Conservation (phyloP, 2,888 invertebrate genomes). For the Xestia ashworthii region DNA sequence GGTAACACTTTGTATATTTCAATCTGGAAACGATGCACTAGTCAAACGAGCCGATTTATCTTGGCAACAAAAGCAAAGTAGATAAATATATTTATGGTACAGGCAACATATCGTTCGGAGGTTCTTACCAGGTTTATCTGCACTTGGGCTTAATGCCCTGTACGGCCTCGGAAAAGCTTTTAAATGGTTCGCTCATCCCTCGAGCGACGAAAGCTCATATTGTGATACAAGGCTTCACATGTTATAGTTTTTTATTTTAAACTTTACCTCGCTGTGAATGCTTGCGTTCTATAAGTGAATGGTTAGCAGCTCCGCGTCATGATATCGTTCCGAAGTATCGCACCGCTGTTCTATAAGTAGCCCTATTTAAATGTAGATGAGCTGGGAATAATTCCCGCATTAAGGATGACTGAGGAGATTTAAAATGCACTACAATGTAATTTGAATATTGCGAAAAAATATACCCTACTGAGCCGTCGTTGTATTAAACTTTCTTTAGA, state of each 20-base stretch:
- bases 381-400: conserved; percentile 63
- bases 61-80: conserved; percentile 85
- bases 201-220: conserved; percentile 79
- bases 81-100: conserved; percentile 85
- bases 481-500: background rate
- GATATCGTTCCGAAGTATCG: conserved; percentile 57
- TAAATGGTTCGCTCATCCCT: conserved; percentile 84
- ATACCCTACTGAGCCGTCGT: background rate
- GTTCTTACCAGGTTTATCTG: conserved; percentile 85
- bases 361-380: conserved; percentile 60
- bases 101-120: conserved; percentile 80
- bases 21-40: conserved; percentile 80
- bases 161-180: conserved; percentile 84
- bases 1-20: conserved; percentile 79
- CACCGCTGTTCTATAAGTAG: conserved; percentile 63
- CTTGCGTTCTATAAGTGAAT: conserved; percentile 65
- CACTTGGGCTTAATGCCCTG: conserved; percentile 83
- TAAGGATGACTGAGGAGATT: conserved; percentile 54
- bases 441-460: conserved; percentile 41
- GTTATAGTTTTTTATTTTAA: conserved; percentile 69
- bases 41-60: conserved; percentile 85
- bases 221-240: conserved; percentile 71
- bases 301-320: conserved; percentile 59
- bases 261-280: conserved; percentile 63
- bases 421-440: conserved; percentile 40